Conservation (phyloP, 2,888 invertebrate genomes). For the Nipponacmea schrenckii region DNA sequence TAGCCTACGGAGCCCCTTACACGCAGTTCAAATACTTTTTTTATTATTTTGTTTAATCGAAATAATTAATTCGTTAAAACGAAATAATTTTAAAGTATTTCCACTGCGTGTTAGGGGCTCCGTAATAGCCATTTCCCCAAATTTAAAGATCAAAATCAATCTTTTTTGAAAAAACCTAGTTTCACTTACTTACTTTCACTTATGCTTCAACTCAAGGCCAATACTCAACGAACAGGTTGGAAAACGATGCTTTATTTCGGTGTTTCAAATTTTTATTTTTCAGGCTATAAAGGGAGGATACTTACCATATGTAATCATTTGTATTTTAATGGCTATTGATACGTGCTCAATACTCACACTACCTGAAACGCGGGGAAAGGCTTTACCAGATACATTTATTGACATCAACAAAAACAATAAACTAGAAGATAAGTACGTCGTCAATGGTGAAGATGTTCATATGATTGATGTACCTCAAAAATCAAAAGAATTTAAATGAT, state of each 20-base stretch:
- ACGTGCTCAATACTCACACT: neutral
- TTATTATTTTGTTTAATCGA: too few relatives aligned
- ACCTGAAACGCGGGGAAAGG: neutral
- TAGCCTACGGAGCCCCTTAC: too few relatives aligned
- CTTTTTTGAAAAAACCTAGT: too few relatives aligned
- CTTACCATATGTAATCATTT: neutral
- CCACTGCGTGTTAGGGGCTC: too few relatives aligned
- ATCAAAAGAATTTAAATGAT: neutral
- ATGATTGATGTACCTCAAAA: neutral
- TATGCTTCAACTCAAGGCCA: neutral
- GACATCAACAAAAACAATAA: neutral
- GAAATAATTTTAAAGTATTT: too few relatives aligned
- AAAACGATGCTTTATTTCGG: neutral
- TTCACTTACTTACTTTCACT: neutral
- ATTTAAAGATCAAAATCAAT: too few relatives aligned
- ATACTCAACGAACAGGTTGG: too few relatives aligned
- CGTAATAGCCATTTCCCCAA: too few relatives aligned
- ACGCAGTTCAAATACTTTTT: too few relatives aligned
- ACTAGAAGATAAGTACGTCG: neutral
- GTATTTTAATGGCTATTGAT: neutral
- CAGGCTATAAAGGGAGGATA: slow-evolving; percentile 3
- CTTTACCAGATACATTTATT: neutral
- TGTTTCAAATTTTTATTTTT: neutral
- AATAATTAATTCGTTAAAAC: too few relatives aligned
- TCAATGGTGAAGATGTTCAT: too few relatives aligned